Percentiles rank a stretch among this genome's conserved stretches.
Evolutionary conservation across 2,797 vertebrate species (phyloP).

Genomic region (Psittacula derbiana): DNA sequence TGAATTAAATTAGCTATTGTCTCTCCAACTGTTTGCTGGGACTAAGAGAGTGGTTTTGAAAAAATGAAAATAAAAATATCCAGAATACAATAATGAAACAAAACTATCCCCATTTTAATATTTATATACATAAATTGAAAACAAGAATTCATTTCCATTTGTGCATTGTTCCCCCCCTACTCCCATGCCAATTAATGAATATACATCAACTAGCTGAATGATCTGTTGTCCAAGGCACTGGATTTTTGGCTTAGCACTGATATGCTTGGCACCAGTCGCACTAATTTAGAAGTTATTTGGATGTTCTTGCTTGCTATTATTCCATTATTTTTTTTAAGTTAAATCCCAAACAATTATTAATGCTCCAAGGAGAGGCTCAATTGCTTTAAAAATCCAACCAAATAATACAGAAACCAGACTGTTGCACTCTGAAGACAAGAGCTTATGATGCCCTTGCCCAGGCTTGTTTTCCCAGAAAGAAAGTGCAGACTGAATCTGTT

Average conservation of each 20-base stretch:
- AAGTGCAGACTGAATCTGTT: neutral
- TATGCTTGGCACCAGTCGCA: neutral
- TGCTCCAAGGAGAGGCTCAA: neutral
- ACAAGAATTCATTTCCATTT: conserved; percentile 27
- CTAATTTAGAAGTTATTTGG: conserved; percentile 44
- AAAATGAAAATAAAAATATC: neutral
- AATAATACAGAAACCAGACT: neutral
- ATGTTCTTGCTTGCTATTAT: conserved; percentile 28
- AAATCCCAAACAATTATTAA: neutral
- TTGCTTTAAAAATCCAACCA: neutral
- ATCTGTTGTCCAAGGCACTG: conserved; percentile 24
- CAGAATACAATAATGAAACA: conserved; percentile 7
- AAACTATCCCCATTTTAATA: conserved; percentile 3
- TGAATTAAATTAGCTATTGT: conserved; percentile 43
- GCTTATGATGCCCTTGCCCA: neutral
- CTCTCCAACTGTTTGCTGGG: neutral
- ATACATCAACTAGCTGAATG: conserved; percentile 14
- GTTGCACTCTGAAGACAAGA: neutral
- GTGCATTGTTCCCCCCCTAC: neutral
- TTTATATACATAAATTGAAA: conserved; percentile 13
- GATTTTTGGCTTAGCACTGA: conserved; percentile 21
- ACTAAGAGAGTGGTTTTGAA: neutral
- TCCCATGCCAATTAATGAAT: conserved; percentile 45
- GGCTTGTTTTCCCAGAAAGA: neutral
- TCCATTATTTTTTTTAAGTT: conserved; percentile 29